Evolutionary conservation across 2,113 vertebrate species (phyloP).

Genomic region (Scytalopus superciliaris): DNA sequence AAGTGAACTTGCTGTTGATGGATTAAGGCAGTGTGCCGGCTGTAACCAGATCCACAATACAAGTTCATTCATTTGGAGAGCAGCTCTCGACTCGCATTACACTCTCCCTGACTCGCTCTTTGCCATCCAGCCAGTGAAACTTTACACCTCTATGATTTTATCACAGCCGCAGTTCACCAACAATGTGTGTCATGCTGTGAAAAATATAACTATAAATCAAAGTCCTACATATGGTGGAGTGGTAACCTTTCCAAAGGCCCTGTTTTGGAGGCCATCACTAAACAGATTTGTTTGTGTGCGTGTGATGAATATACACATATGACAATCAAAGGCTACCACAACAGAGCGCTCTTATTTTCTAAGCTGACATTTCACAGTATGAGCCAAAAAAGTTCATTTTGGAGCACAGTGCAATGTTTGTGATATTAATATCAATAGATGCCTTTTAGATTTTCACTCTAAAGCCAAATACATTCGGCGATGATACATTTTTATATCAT

Average conservation of each 20-base stretch:
- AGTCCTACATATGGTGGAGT: slow-evolving; percentile 23
- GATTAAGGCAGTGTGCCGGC: slow-evolving; percentile 75
- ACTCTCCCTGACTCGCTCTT: slow-evolving; percentile 41
- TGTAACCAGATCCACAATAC: slow-evolving; percentile 72
- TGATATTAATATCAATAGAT: background rate
- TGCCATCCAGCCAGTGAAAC: slow-evolving; percentile 68
- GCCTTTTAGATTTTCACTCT: background rate
- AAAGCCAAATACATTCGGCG: background rate
- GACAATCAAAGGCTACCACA: slow-evolving; percentile 16
- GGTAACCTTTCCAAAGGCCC: background rate
- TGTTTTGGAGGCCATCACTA: background rate
- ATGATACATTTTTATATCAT: background rate
- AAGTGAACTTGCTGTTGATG: slow-evolving; percentile 78
- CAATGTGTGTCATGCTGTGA: slow-evolving; percentile 58
- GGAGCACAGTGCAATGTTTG: background rate
- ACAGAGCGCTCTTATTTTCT: background rate
- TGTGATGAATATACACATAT: background rate
- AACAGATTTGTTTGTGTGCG: slow-evolving; percentile 16
- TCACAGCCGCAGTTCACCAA: slow-evolving; percentile 57
- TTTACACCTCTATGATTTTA: slow-evolving; percentile 72
- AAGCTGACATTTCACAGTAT: background rate
- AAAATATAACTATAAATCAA: slow-evolving; percentile 69
- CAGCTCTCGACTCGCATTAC: slow-evolving; percentile 60
- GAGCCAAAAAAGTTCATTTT: background rate
- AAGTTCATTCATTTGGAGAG: slow-evolving; percentile 71